Percentiles rank a stretch among this genome's conserved stretches.
Conservation (phyloP, 2,888 invertebrate species). For the Acrocyrtus sp. region DNA sequence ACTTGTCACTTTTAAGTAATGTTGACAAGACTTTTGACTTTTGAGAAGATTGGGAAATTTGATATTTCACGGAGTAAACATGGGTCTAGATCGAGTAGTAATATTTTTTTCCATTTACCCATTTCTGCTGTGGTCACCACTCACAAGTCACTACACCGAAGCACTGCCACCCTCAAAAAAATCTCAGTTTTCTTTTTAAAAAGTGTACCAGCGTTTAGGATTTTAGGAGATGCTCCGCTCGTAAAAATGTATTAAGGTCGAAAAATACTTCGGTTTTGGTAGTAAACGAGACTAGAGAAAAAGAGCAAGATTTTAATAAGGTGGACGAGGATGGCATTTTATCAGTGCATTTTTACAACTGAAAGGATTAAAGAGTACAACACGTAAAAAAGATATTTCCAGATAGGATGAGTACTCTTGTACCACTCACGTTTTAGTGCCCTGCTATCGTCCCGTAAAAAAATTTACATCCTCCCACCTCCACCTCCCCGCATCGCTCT, state of each 20-base stretch:
- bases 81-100: too few relatives aligned
- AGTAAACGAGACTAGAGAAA: slow-evolving; percentile 13
- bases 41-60: slow-evolving; percentile 19
- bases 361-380: slow-evolving; percentile 13
- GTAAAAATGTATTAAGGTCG: too few relatives aligned
- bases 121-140: too few relatives aligned
- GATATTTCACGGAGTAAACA: slow-evolving; percentile 5
- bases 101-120: too few relatives aligned
- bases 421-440: slow-evolving; percentile 29
- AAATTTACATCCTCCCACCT: slow-evolving; percentile 34
- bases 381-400: not conserved
- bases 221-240: too few relatives aligned
- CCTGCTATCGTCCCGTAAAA: slow-evolving; percentile 5
- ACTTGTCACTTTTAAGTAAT: not conserved
- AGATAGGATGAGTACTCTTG: slow-evolving; percentile 4
- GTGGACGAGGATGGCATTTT: slow-evolving; percentile 15
- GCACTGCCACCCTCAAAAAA: not conserved
- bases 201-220: too few relatives aligned
- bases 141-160: not conserved
- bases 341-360: slow-evolving; percentile 14
- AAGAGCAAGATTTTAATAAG: slow-evolving; percentile 34
- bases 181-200: slow-evolving; percentile 5
- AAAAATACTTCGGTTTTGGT: too few relatives aligned
- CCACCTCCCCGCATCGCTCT: slow-evolving; percentile 13
- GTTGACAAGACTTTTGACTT: slow-evolving; percentile 12